Conservation (phyloP, 2,113 vertebrate species). For the Ancistrus triradiatus region DNA sequence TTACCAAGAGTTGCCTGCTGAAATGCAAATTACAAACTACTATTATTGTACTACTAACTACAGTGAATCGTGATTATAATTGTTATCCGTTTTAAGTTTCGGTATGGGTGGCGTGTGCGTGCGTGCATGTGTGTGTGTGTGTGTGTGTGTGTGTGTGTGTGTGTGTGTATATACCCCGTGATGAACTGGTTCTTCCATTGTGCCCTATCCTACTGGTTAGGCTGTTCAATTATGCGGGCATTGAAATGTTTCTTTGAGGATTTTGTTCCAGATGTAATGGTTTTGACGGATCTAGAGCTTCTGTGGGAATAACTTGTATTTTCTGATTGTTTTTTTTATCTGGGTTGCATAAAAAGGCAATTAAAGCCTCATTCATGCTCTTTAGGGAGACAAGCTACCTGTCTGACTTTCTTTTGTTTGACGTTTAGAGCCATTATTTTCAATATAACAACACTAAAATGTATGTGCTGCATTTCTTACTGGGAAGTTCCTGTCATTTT, state of each 20-base stretch:
- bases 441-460: conserved; percentile 2
- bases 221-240: too few species aligned
- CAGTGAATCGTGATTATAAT: conserved; percentile 19
- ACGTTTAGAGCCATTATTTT: conserved; percentile 5
- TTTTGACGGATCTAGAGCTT: conserved; percentile 24
- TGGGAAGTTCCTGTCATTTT: too few species aligned
- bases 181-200: too few species aligned
- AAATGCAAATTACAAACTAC: conserved; percentile 13
- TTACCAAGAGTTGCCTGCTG: conserved; percentile 7
- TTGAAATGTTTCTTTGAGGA: too few species aligned
- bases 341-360: conserved; percentile 17
- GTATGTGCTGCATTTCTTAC: conserved; percentile 1
- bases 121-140: too few species aligned
- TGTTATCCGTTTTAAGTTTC: conserved; percentile 40
- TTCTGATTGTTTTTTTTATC: conserved; percentile 1
- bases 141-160: too few species aligned
- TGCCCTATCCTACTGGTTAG: too few species aligned
- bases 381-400: conserved; percentile 17
- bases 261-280: conserved; percentile 16
- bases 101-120: too few species aligned
- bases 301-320: conserved; percentile 21
- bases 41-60: conserved; percentile 27
- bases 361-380: conserved; percentile 34
- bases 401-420: conserved; percentile 7
- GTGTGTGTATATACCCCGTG: too few species aligned